A percentile compares a stretch with the other conserved stretches of the same genome.
Evolutionary conservation across 2,797 vertebrate genomes (phyloP).

Genomic region (Enoplosus armatus): DNA sequence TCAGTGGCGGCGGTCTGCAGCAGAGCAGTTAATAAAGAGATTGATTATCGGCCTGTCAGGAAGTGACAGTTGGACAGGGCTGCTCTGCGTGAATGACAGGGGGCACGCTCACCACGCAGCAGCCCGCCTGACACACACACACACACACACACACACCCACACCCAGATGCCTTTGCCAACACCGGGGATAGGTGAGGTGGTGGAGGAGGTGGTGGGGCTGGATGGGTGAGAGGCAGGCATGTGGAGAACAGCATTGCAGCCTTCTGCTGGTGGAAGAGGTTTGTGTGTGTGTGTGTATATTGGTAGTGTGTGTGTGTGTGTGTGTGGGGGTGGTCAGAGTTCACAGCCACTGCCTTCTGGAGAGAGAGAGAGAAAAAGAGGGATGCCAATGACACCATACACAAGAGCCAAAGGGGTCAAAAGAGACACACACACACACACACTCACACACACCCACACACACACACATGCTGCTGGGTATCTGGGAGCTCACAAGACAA

Average conservation of each 20-base stretch:
- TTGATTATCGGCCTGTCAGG: constrained; percentile 95
- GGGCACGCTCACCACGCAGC: constrained; percentile 91
- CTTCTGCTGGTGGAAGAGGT: constrained; percentile 67
- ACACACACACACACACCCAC: constrained; percentile 82
- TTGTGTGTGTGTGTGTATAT: constrained; percentile 17
- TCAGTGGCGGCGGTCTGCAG: constrained; percentile 84
- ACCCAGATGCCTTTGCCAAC: constrained; percentile 88
- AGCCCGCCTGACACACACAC: constrained; percentile 86
- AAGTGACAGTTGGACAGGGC: constrained; percentile 98
- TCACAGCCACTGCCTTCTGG: constrained; percentile 73
- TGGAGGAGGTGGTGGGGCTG: constrained; percentile 30
- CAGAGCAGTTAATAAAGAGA: constrained; percentile 98
- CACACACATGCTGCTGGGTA: constrained; percentile 4
- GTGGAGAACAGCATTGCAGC: constrained; percentile 72
- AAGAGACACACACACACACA: constrained; percentile 19
- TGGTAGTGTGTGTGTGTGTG: neutral
- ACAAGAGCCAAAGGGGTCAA: constrained; percentile 46
- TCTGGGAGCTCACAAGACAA: constrained; percentile 1
- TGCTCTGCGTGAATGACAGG: constrained; percentile 95
- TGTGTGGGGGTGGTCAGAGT: constrained; percentile 68
- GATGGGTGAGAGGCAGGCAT: constrained; percentile 63
- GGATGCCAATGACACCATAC: constrained; percentile 25
- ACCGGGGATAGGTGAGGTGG: constrained; percentile 70
- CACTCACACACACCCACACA: constrained; percentile 22
- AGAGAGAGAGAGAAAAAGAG: constrained; percentile 13